Evolutionary conservation across 1,140 invertebrate species (phyloP), one percentile per base, ranked within the genome.

Genomic region (Berghia stephanieae): DNA sequence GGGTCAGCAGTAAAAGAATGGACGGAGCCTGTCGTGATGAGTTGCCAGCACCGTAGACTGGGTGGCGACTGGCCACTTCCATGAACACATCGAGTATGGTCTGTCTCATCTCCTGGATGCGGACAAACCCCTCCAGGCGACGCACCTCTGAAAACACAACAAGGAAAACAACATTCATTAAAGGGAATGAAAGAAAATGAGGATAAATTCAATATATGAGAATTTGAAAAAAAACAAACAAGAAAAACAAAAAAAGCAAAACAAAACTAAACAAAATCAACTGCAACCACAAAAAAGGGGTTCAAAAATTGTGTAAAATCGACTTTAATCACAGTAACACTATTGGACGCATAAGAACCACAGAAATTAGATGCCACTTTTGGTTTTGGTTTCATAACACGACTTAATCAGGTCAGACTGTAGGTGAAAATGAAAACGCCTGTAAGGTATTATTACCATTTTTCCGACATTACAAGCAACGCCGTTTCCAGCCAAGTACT

Each of bases 1-100:
- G 86, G 24, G 85, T 86, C n/a, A 87, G 80, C 36, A 87, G 75
- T 24, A 87, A 77, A 8, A 87, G 78, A 21, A 86, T 78, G 60
- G 83, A 84, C 5, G 85, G 85, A 13, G 86, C 82, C 44, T 86
- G 84, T 8, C 84, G 78, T 24, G 80, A 44, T n/a, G n/a, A n/a
- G n/a, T n/a, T n/a, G 13, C 63, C 60, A 68, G 52, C 31, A 31
- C 74, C 63, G 75, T 86, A 85, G 72, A 86, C 85, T 13, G 83
- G 84, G 67, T 87, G 86, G 63, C 83, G 77, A 43, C 83, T 82
- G n/a, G 82, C 82, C 71, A 82, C 85, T 63, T 86, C 86, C 43
- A 84, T 83, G n/a, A 86, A 71, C 18, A 85, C 84, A 74, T 86
- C 84, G 60, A 86, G 66, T 42, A 86, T 84, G 34, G 81, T 80